A percentile compares a stretch with the other conserved stretches of the same genome.
Conservation (phyloP, 1,140 invertebrate species). For the Cyphomyrmex costatus region DNA sequence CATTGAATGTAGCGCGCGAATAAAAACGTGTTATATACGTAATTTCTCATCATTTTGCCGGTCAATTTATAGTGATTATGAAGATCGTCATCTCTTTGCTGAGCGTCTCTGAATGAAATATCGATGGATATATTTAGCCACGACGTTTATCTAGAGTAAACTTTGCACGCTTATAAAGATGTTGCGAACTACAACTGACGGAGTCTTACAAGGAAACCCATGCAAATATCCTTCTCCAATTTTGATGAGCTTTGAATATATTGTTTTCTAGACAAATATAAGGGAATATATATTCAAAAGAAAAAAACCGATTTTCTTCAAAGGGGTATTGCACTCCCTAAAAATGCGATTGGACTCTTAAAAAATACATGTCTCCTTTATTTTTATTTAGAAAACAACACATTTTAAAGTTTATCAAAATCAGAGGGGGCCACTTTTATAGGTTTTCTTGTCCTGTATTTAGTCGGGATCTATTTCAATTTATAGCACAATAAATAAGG, state of each 20-base stretch:
- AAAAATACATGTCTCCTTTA: no score
- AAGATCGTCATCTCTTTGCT: conserved; percentile 16
- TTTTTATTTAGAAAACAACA: no score
- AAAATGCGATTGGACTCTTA: no score
- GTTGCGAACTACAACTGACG: background rate
- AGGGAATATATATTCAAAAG: no score
- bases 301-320: no score
- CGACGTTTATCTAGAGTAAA: conserved; percentile 20
- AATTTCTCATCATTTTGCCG: conserved; percentile 21
- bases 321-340: no score
- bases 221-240: no score
- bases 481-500: background rate
- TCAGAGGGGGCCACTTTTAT: no score
- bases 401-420: no score
- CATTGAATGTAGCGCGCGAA: background rate
- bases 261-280: no score
- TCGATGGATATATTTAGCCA: conserved; percentile 48
- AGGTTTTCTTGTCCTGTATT: background rate
- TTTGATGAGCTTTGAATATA: no score
- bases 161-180: conserved; percentile 28
- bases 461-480: background rate
- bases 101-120: conserved; percentile 36
- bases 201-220: no score
- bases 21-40: conserved; percentile 33
- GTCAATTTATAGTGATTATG: background rate